These are phyloP conservation scores for Scarus forsteni DNA, from an alignment of 2,797 vertebrate species.

Conservation along the genomic window DNA sequence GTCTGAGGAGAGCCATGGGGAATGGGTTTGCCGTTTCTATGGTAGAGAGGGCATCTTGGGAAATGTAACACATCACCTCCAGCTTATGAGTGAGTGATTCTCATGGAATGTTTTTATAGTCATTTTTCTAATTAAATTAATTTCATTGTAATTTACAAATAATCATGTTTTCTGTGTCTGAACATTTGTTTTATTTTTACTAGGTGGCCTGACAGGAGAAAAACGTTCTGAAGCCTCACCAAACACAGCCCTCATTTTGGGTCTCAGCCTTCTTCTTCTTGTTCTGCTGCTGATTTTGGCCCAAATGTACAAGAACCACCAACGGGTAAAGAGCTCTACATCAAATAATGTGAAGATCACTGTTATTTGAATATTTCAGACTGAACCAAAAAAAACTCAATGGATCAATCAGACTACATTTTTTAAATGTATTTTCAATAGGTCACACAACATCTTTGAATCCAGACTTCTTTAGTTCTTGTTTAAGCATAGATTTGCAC, in stretches of 20 bases:
- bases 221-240: conserved; percentile 23
- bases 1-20: conserved; percentile 43
- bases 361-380: neutral
- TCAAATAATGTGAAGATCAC: neutral
- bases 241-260: conserved; percentile 42
- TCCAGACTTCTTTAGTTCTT: too few species aligned
- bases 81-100: conserved; percentile 69
- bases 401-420: too few species aligned
- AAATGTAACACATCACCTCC: conserved; percentile 71
- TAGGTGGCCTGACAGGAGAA: conserved; percentile 65
- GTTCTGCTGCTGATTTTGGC: conserved; percentile 75
- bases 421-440: too few species aligned
- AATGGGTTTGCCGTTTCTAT: conserved; percentile 78
- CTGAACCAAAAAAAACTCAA: too few species aligned
- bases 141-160: neutral
- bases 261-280: conserved; percentile 71
- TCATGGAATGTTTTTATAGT: neutral
- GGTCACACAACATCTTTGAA: too few species aligned
- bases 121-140: neutral
- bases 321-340: conserved; percentile 70
- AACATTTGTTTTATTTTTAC: conserved; percentile 1
- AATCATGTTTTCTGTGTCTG: neutral
- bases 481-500: too few species aligned
- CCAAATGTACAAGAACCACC: conserved; percentile 83
- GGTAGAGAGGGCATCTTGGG: conserved; percentile 74